These are phyloP conservation scores for Alexandromys fortis DNA, from an alignment of 2,113 vertebrate genomes.

Conservation along the genomic window DNA sequence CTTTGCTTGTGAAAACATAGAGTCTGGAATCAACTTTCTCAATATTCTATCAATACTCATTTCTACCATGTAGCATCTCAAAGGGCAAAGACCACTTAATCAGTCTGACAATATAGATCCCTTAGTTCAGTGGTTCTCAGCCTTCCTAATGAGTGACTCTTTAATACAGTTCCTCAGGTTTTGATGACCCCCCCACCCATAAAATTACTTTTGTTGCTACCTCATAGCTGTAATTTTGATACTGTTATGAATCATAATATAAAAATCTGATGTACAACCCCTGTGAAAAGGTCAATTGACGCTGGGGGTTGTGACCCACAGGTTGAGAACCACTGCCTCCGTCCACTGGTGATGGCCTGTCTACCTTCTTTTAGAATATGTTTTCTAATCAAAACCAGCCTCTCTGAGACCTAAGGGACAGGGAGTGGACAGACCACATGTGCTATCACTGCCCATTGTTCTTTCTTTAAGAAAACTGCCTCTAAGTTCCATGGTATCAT, in stretches of 20 bases:
- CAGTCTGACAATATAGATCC: slow-evolving; percentile 1
- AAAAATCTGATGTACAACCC: not conserved
- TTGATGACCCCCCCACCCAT: not conserved
- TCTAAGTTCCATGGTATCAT: not conserved
- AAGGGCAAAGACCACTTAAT: not conserved
- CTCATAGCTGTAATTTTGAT: not conserved
- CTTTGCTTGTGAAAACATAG: not conserved
- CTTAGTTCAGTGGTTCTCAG: not conserved
- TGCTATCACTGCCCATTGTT: not conserved
- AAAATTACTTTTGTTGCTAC: not conserved
- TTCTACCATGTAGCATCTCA: not conserved
- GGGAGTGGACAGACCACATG: not conserved
- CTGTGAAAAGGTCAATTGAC: not conserved
- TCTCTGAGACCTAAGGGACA: not conserved
- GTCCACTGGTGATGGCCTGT: not conserved
- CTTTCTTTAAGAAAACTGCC: not conserved
- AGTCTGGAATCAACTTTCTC: not conserved
- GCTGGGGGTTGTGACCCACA: not conserved
- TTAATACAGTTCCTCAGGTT: not conserved
- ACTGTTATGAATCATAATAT: not conserved
- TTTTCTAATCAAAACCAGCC: not conserved
- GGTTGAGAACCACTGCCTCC: not conserved
- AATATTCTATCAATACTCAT: not conserved
- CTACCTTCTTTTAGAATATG: not conserved
- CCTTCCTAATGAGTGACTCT: not conserved